Evolutionary conservation across 1,140 invertebrate species (phyloP).

Genomic region (Cotesia vestalis): DNA sequence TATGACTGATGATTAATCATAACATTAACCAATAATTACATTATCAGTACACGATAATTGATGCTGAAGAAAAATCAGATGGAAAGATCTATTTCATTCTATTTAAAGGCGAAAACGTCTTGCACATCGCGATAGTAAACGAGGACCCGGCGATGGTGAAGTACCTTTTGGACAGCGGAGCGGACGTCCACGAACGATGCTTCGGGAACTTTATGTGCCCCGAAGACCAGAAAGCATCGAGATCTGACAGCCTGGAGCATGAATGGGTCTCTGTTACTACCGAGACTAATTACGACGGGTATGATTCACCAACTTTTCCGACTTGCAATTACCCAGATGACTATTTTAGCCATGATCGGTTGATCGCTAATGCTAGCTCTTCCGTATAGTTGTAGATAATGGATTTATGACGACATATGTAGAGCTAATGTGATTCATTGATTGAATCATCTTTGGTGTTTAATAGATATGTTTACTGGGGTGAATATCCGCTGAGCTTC

Average conservation of each 20-base stretch:
- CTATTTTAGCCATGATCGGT: not conserved
- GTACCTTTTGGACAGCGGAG: slow-evolving; percentile 90
- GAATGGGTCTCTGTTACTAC: slow-evolving; percentile 89
- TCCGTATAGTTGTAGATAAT: not conserved
- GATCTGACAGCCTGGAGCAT: slow-evolving; percentile 87
- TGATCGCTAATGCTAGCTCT: not conserved
- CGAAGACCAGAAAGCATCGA: slow-evolving; percentile 93
- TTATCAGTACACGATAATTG: too few relatives aligned
- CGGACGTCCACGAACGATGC: slow-evolving; percentile 89
- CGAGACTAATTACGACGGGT: slow-evolving; percentile 95
- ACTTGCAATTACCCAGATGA: too few relatives aligned
- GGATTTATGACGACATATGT: too few relatives aligned
- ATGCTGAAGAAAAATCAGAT: too few relatives aligned
- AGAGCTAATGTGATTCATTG: not conserved
- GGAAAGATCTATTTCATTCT: too few relatives aligned
- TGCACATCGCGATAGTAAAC: slow-evolving; percentile 98
- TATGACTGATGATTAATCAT: not conserved
- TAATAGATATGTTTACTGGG: slow-evolving; percentile 94
- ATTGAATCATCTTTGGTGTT: slow-evolving; percentile 20
- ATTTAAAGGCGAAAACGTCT: slow-evolving; percentile 80
- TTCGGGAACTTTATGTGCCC: slow-evolving; percentile 96
- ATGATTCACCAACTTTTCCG: slow-evolving; percentile 36
- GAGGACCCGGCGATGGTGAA: slow-evolving; percentile 98
- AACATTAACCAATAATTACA: not conserved
- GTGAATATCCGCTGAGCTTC: slow-evolving; percentile 96